Evolutionary conservation across 2,888 invertebrate genomes (phyloP).

Genomic region (Lepidochitona cinerea): DNA sequence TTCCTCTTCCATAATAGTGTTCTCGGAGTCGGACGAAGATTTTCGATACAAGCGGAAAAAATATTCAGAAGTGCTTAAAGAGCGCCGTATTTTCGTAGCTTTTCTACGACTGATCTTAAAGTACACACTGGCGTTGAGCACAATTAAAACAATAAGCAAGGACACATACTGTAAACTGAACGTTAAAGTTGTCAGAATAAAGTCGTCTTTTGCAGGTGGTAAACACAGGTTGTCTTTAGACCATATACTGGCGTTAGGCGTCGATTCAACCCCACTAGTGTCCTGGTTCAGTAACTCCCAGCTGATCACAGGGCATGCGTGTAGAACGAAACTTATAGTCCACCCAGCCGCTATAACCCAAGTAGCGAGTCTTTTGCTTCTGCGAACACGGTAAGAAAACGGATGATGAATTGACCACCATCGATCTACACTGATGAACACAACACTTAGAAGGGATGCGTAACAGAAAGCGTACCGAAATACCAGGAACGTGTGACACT

Average conservation of each 20-base stretch:
- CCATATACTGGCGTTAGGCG: not conserved
- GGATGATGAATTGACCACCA: conserved; percentile 62
- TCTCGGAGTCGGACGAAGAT: conserved; percentile 42
- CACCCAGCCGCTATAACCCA: conserved; percentile 41
- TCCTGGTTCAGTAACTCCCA: conserved; percentile 38
- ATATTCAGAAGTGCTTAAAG: conserved; percentile 41
- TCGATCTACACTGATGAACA: conserved; percentile 55
- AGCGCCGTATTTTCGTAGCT: conserved; percentile 54
- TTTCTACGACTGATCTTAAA: conserved; percentile 52
- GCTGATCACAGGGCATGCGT: conserved; percentile 44
- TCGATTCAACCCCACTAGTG: conserved; percentile 11
- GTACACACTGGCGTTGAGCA: conserved; percentile 53
- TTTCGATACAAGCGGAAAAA: conserved; percentile 44
- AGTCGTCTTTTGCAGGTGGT: conserved; percentile 41
- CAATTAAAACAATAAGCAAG: conserved; percentile 45
- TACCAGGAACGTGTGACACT: conserved; percentile 44
- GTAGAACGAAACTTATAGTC: conserved; percentile 46
- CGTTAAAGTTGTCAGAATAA: conserved; percentile 37
- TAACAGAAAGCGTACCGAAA: conserved; percentile 46
- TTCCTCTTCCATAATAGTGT: not conserved
- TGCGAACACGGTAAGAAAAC: conserved; percentile 53
- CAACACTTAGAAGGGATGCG: conserved; percentile 54
- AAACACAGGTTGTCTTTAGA: conserved; percentile 16
- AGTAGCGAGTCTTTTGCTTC: conserved; percentile 44
- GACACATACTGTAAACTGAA: conserved; percentile 46